phyloP scores from a whole-genome alignment of 2,888 invertebrate species.

The Gastrophysa polygoni region DNA sequence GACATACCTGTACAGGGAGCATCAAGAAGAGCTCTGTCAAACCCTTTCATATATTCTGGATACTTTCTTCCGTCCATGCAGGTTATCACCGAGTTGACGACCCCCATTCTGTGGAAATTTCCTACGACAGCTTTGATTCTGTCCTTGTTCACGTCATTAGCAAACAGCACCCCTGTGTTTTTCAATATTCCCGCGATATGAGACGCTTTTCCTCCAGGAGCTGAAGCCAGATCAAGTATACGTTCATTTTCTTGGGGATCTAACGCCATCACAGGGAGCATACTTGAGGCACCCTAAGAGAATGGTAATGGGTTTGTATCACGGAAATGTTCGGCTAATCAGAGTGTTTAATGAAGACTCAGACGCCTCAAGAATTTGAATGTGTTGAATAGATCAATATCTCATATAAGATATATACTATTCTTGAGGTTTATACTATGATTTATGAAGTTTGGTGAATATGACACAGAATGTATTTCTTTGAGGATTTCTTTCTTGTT shows the following conservation, averaged over 20 bases:
- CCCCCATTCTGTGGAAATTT: slow-evolving; percentile 95
- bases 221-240: slow-evolving; percentile 96
- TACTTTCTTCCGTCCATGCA: slow-evolving; percentile 89
- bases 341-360: too few relatives aligned
- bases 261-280: slow-evolving; percentile 96
- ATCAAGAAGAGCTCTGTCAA: slow-evolving; percentile 91
- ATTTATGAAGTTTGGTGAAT: too few relatives aligned
- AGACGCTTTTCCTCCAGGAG: slow-evolving; percentile 98
- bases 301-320: not conserved
- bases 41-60: slow-evolving; percentile 79
- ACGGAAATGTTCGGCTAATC: too few relatives aligned
- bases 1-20: slow-evolving; percentile 87
- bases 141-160: slow-evolving; percentile 93
- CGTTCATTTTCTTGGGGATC: slow-evolving; percentile 95
- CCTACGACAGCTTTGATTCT: slow-evolving; percentile 91
- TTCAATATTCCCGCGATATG: slow-evolving; percentile 98
- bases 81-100: slow-evolving; percentile 90
- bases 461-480: too few relatives aligned
- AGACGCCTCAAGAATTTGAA: too few relatives aligned
- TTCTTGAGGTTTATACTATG: too few relatives aligned
- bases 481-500: too few relatives aligned
- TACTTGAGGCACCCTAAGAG: slow-evolving; percentile 76
- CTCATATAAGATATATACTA: too few relatives aligned
- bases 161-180: slow-evolving; percentile 94
- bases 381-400: too few relatives aligned